Evolutionary conservation across 2,888 invertebrate species (phyloP).

Genomic region (Heterodera filipjevi): DNA sequence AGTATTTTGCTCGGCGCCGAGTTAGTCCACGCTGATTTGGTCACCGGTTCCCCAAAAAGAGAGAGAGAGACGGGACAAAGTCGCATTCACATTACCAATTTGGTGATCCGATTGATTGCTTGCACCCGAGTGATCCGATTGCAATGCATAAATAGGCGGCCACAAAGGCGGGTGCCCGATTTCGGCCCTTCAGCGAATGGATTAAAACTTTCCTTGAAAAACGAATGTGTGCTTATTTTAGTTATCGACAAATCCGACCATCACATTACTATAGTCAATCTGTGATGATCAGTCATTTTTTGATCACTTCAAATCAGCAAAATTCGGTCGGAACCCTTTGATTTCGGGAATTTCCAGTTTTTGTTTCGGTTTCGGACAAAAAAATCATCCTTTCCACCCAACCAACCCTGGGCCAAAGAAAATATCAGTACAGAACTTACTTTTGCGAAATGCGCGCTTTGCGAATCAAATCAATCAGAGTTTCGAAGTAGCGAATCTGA

Average conservation of each 20-base stretch:
- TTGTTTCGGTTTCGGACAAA: neutral
- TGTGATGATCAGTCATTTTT: no score
- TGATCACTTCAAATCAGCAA: no score
- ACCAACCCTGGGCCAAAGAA: no score
- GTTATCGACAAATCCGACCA: neutral
- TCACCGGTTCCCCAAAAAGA: no score
- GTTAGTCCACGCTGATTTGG: no score
- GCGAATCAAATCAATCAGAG: slow-evolving; percentile 51
- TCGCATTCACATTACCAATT: slow-evolving; percentile 48
- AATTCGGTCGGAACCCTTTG: no score
- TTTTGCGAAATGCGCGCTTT: slow-evolving; percentile 46
- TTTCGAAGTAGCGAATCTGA: slow-evolving; percentile 44
- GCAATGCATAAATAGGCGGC: slow-evolving; percentile 59
- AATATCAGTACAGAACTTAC: neutral
- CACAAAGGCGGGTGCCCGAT: slow-evolving; percentile 60
- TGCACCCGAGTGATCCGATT: slow-evolving; percentile 50
- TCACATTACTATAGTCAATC: neutral
- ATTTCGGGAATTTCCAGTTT: no score
- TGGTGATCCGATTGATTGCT: slow-evolving; percentile 51
- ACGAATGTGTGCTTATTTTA: neutral
- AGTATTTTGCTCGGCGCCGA: no score
- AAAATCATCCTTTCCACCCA: slow-evolving; percentile 11
- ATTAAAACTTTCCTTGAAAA: slow-evolving; percentile 50
- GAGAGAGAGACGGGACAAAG: no score
- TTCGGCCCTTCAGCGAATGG: slow-evolving; percentile 56